phyloP scores from a whole-genome alignment of 2,113 vertebrate species.

The Aspiorhynchus laticeps region DNA sequence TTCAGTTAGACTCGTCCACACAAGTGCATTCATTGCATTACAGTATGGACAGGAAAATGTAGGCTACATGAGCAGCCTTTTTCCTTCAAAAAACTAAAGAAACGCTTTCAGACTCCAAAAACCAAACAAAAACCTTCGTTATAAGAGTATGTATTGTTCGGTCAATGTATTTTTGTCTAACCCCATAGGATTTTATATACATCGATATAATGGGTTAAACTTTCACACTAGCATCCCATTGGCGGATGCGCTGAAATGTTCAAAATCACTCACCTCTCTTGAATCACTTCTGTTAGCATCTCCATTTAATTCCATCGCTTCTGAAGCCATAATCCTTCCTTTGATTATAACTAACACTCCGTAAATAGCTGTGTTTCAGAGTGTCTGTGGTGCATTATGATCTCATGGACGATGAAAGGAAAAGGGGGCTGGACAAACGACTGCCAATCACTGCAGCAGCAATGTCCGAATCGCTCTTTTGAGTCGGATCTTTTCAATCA shows the following conservation, averaged over 20 bases:
- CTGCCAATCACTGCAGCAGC: neutral
- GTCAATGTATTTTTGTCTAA: neutral
- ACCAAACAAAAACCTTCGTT: neutral
- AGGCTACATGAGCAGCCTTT: neutral
- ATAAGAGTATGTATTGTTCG: neutral
- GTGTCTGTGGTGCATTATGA: slow-evolving; percentile 24
- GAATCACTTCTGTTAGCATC: slow-evolving; percentile 55
- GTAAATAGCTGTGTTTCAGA: neutral
- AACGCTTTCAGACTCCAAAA: neutral
- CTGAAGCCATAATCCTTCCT: slow-evolving; percentile 59
- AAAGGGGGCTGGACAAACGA: neutral
- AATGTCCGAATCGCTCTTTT: neutral
- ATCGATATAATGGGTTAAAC: neutral
- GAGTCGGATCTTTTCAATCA: neutral
- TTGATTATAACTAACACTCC: neutral
- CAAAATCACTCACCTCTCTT: slow-evolving; percentile 64
- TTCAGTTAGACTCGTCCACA: neutral
- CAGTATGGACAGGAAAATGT: neutral
- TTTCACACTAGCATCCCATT: neutral
- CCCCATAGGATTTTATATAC: neutral
- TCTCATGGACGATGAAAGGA: slow-evolving; percentile 21
- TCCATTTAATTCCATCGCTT: slow-evolving; percentile 71
- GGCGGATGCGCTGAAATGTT: neutral
- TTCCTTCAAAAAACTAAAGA: neutral
- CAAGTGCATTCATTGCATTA: neutral